Evolutionary conservation across 2,113 vertebrate genomes (phyloP), one percentile per base, ranked within the genome.

Genomic region (Benthochromis sp.): DNA sequence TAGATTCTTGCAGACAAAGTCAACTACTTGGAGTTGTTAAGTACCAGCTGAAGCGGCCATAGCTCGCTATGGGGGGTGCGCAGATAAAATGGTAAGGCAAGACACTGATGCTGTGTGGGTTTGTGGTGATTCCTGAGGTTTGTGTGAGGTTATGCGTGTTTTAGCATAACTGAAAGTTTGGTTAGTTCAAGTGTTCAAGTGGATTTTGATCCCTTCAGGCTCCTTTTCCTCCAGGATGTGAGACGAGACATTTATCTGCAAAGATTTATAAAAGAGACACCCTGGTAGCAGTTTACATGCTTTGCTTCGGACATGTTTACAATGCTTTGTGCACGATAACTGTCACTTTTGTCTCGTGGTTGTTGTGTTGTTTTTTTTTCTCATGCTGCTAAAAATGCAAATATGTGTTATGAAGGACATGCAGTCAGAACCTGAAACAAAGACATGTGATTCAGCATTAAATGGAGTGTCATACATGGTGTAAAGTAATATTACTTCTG

Each of bases 11-110:
- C 85, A 84, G 78, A 84, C 52, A 40, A 53, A 7, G 31, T 29
- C 24, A 24, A 81, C 47, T 90, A 16, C n/a, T 57, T 63, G 53
- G 85, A 86, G 76, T 54, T 40, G 4, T 54, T 84, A 84, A 61
- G 73, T 19, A 57, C 40, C 40, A n/a, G 55, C 63, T 54, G 45
- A 45, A 12, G 19, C 7, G 45, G 59, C 36, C 87, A 50, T 84
- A 80, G 71, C 27, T 29, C 63, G 89, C 47, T 10, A 97, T 97
- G 96, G 96, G 96, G 84, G 96, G 91, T 53, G 92, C 88, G 11
- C 96, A 95, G 92, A 90, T 96, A 10, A 97, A 97, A 96, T 97
- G 96, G 96, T 97, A 96, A 96, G 96, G 84, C 7, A 36, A 66
- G 21, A 43, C 16, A 29, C 10, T 47, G 24, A 82, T 11, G n/a